Evolutionary conservation across 1,140 invertebrate species (phyloP).

Genomic region (Drosophila ananassae): DNA sequence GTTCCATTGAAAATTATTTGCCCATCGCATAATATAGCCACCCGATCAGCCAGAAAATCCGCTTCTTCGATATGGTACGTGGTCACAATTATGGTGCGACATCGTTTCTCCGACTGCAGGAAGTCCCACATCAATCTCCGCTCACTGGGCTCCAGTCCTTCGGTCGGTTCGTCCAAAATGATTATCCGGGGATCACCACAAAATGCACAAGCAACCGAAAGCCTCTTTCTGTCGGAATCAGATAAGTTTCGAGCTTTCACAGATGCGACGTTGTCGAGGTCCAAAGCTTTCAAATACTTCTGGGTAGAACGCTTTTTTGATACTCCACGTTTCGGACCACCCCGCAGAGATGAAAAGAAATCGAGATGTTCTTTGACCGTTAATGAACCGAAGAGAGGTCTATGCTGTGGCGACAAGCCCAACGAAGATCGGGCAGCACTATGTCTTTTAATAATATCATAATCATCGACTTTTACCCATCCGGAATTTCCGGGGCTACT

Average conservation of each 20-base stretch:
- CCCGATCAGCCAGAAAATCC: conserved; percentile 18
- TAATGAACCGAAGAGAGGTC: conserved; percentile 11
- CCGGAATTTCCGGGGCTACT: conserved; percentile 8
- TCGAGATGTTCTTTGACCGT: conserved; percentile 4
- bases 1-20: conserved; percentile 17
- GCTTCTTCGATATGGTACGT: conserved; percentile 31
- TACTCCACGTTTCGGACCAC: background rate
- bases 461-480: conserved; percentile 13
- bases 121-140: conserved; percentile 21
- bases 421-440: background rate
- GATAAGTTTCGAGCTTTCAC: conserved; percentile 11
- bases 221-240: background rate
- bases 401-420: conserved; percentile 16
- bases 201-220: conserved; percentile 19
- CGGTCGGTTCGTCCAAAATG: conserved; percentile 17
- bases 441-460: background rate
- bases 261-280: background rate
- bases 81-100: conserved; percentile 24
- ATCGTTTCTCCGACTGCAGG: conserved; percentile 13
- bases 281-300: conserved; percentile 14
- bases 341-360: conserved; percentile 10
- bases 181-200: conserved; percentile 11
- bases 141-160: conserved; percentile 20
- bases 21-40: conserved; percentile 20
- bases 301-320: background rate